phyloP scores from a whole-genome alignment of 2,888 invertebrate genomes.

The Lamproptera curius region DNA sequence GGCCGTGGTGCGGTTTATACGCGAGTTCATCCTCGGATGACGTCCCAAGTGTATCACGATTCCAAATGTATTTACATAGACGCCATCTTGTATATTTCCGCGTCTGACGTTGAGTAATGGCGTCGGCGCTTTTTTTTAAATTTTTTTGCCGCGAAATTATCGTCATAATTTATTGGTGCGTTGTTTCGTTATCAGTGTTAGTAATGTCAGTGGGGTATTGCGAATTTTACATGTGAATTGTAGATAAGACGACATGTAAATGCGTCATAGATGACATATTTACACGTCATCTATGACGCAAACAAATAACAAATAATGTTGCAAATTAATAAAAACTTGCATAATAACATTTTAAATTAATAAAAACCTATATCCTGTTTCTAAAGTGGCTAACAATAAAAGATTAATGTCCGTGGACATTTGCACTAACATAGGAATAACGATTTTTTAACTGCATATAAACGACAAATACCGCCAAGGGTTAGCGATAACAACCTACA shows the following conservation, averaged over 20 bases:
- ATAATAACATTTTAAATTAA: too few species aligned
- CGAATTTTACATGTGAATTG: not conserved
- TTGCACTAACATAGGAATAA: too few species aligned
- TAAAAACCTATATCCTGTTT: too few species aligned
- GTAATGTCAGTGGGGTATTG: not conserved
- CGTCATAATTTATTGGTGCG: constrained; percentile 7
- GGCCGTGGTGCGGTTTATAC: constrained; percentile 13
- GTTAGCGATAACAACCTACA: too few species aligned
- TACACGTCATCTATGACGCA: too few species aligned
- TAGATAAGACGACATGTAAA: constrained; percentile 1
- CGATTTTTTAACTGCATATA: too few species aligned
- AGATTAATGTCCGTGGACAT: too few species aligned
- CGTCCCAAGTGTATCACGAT: constrained; percentile 17
- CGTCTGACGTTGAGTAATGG: constrained; percentile 14
- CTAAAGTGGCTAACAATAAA: too few species aligned
- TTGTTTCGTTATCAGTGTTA: not conserved
- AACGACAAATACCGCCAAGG: too few species aligned
- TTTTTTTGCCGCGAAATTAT: constrained; percentile 10
- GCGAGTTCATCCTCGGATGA: constrained; percentile 14
- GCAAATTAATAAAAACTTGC: too few species aligned
- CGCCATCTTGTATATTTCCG: constrained; percentile 15
- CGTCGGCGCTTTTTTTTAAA: constrained; percentile 1
- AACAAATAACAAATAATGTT: too few species aligned
- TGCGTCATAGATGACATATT: too few species aligned
- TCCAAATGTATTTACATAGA: constrained; percentile 16